These are phyloP conservation scores for Columbina picui DNA, from an alignment of 2,113 vertebrate genomes.

Conservation along the genomic window DNA sequence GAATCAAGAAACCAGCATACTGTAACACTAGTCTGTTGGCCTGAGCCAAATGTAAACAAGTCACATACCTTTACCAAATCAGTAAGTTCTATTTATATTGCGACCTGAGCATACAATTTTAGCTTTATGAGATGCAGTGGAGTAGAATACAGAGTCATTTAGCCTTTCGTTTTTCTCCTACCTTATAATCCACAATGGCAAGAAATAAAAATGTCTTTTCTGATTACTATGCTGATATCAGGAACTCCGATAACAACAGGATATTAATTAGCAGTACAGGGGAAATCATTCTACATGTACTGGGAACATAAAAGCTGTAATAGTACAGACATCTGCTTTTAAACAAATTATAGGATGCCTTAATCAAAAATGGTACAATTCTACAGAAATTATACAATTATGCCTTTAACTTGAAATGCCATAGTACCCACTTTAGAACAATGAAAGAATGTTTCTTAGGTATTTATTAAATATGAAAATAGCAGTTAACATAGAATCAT, in stretches of 20 bases:
- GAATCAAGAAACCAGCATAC: neutral
- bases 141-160: neutral
- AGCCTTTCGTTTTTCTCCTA: neutral
- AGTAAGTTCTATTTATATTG: neutral
- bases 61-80: neutral
- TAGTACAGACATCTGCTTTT: neutral
- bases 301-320: neutral
- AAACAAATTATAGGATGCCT: neutral
- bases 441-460: neutral
- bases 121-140: neutral
- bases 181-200: neutral
- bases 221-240: neutral
- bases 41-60: neutral
- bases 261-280: slow-evolving; percentile 12
- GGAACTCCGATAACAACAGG: neutral
- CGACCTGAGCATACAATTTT: neutral
- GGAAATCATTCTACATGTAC: neutral
- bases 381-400: neutral
- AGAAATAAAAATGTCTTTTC: slow-evolving; percentile 34
- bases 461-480: slow-evolving; percentile 9
- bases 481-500: neutral
- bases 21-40: neutral
- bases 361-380: neutral
- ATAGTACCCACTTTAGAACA: neutral
- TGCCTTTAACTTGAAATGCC: neutral